Evolutionary conservation across 1,140 invertebrate genomes (phyloP).

Genomic region (Delia radicum): DNA sequence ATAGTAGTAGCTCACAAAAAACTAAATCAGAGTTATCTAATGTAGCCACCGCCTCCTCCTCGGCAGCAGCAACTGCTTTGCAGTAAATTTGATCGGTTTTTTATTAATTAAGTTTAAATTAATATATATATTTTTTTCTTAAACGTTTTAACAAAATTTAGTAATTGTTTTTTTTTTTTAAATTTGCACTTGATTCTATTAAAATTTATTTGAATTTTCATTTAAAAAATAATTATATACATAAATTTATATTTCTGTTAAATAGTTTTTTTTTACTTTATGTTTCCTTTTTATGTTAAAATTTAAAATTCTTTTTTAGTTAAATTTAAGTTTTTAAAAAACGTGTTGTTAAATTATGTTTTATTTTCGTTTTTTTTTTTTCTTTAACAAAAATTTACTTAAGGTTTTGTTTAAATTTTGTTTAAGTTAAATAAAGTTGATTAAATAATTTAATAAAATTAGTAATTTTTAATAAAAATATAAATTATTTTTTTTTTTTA

Average conservation of each 20-base stretch:
- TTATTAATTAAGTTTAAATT: neutral
- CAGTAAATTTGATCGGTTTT: neutral
- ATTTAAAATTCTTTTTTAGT: neutral
- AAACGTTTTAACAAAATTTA: neutral
- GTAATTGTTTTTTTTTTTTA: neutral
- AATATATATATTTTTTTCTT: neutral
- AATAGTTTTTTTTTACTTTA: neutral
- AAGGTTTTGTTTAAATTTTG: neutral
- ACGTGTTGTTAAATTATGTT: neutral
- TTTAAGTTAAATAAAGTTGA: neutral
- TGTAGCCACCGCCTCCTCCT: neutral
- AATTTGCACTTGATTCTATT: neutral
- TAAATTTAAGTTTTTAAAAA: neutral
- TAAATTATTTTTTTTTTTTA: neutral
- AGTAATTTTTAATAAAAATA: neutral
- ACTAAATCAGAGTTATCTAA: neutral
- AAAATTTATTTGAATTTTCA: neutral
- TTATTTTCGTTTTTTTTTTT: neutral
- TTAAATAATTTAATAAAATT: neutral
- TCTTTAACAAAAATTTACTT: neutral
- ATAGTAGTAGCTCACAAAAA: slow-evolving; percentile 31
- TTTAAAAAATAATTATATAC: no score
- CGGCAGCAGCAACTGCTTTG: neutral
- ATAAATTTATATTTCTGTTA: neutral
- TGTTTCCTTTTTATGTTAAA: neutral